Evolutionary conservation across 2,797 vertebrate species (phyloP).

Genomic region (Pipistrellus pygmaeus): DNA sequence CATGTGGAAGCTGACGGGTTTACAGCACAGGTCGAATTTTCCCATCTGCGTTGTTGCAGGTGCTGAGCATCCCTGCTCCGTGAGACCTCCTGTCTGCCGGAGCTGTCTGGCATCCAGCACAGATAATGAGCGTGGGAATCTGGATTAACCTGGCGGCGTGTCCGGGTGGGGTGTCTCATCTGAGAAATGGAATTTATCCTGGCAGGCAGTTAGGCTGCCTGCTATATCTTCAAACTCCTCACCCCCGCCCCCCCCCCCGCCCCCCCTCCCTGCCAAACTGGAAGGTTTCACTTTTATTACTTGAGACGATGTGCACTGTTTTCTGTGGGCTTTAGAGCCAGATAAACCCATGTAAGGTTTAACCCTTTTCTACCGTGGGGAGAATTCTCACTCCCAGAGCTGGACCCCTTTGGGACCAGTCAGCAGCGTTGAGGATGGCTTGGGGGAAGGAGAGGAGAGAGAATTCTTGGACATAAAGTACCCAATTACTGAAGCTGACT

Average conservation of each 20-base stretch:
- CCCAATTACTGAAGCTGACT: not conserved
- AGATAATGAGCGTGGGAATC: not conserved
- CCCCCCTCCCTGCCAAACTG: not conserved
- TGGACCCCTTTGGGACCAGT: accelerated
- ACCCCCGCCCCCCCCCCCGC: too few species aligned
- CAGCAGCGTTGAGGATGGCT: too few species aligned
- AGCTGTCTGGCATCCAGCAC: not conserved
- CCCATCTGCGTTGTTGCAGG: conserved; percentile 42
- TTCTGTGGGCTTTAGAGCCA: conserved; percentile 12
- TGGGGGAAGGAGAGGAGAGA: not conserved
- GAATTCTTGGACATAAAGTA: not conserved
- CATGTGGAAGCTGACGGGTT: conserved; percentile 19
- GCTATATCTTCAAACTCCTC: not conserved
- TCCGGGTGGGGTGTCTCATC: not conserved
- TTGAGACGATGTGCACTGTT: not conserved
- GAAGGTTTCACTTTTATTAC: not conserved
- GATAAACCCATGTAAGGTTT: not conserved
- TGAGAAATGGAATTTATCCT: conserved; percentile 17
- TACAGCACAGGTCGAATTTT: conserved; percentile 46
- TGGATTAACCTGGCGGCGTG: accelerated
- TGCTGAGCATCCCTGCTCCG: accelerated
- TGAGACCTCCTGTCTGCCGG: not conserved
- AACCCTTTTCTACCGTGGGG: not conserved
- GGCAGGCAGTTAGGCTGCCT: not conserved
- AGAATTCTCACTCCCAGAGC: not conserved